Evolutionary conservation across 2,113 vertebrate genomes (phyloP), one percentile per base, ranked within the genome.

Genomic region (Nycticorax nycticorax): DNA sequence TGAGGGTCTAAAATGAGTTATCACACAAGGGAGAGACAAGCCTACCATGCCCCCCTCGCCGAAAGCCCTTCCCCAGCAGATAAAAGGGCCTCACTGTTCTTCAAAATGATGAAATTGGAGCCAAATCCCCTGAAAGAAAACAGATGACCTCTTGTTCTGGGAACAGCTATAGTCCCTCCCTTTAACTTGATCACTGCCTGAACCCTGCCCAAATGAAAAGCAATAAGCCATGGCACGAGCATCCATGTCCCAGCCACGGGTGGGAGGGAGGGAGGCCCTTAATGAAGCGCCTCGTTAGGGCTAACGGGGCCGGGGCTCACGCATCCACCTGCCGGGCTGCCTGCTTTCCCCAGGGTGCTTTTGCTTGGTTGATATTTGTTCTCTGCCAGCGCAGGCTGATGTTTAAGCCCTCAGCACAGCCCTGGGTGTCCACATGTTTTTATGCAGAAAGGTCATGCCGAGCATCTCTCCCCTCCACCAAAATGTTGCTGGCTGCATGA

Each of bases 91-190:
- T 77, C 85, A 77, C 75, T 95, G 95, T 94, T 96, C 95, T 69
- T 63, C 41, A 64, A 30, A 78, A 30, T 32, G 53, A 63, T 77
- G 94, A 93, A 96, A 93, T 41, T 5, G 1, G 92, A 97, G 97
- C 78, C 95, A 94, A 96, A 94, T 91, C 95, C 91, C 88, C 75
- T 93, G 95, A 88, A 96, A 97, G 94, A 91, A 96, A 97, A 95
- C 94, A 95, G 97, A 97, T 94, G 96, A 96, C 91, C 95, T 89
- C 89, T 81, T 96, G 50, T 97, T 96, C 93, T 94, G 95, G 89
- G 92, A 94, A 80, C 76, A 33, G 81, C 88, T 45, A 47, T 2
- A 8, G 43, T 50, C 91, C 85, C 85, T 94, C 55, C 88, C 67
- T 85, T 91, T 53, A 69, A 88, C 96, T 74, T 79, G 37, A 59